Base-by-base conservation (phyloP, 2,113 vertebrate genomes). In the Todiramphus chloris region DNA sequence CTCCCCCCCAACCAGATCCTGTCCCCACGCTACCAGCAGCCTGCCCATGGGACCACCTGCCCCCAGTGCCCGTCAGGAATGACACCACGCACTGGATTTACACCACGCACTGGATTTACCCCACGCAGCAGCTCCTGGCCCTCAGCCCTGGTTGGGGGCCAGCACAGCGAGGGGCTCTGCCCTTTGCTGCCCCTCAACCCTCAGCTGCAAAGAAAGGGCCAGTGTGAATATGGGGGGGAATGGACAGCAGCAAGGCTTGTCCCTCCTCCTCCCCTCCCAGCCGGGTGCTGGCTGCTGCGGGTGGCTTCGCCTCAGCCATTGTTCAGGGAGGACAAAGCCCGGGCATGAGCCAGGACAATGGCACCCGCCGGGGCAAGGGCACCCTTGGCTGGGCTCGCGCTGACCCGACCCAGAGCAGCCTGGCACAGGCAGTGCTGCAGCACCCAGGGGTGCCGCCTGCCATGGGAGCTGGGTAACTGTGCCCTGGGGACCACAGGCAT, bases 71-170 rank as follows among this genome's bases (percentile, higher is more conserved):
- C 39, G 9, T 4, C 33, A 15, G 35, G n/a, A 43, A 31, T 3
- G 18, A 27, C 21, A 8, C 37, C 8, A 6, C 15, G 59, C 0
- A 1, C n/a, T n/a, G n/a, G n/a, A n/a, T n/a, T n/a, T n/a, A n/a
- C n/a, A n/a, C n/a, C n/a, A n/a, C n/a, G n/a, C n/a, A n/a, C 44
- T 3, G 15, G 51, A 20, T 62, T 28, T 28, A 41, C 33, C 51
- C 68, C 41, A 16, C 19, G 6, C 10, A 20, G 62, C 31, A 67
- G 60, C 59, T 74, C 64, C 59, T 37, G 58, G 17, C 21, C 73
- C 81, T 25, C 69, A 66, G 20, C 48, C 33, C n/a, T 18, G 20
- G 10, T 20, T 9, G 39, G 15, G 17, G 31, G 15, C 9, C 43
- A 13, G 51, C 4, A 0, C 5, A 24, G 31, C 11, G 43, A 31